Percentiles rank a stretch among this genome's conserved stretches.
phyloP scores from a whole-genome alignment of 1,140 invertebrate species.

The Penaeus indicus region DNA sequence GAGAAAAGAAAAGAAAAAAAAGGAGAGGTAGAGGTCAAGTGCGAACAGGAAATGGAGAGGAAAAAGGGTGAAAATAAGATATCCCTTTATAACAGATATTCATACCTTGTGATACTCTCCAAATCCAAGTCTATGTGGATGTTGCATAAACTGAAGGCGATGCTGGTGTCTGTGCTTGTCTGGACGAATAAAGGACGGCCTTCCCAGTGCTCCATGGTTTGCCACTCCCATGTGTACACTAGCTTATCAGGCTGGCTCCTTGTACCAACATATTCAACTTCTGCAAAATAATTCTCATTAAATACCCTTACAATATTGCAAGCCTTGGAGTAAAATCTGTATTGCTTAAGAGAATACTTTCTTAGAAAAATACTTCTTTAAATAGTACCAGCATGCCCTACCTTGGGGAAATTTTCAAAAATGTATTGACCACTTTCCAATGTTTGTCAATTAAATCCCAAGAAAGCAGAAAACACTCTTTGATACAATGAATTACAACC shows the following conservation, averaged over 20 bases:
- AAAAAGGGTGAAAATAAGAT: neutral
- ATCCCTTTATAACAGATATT: neutral
- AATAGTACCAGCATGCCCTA: too few species aligned
- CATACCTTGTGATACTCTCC: constrained; percentile 58
- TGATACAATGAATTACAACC: neutral
- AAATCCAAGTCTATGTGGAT: constrained; percentile 66
- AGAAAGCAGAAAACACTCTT: too few species aligned
- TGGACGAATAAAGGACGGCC: constrained; percentile 67
- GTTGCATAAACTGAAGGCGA: constrained; percentile 51
- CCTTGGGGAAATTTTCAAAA: too few species aligned
- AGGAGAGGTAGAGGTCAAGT: neutral
- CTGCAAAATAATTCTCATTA: neutral
- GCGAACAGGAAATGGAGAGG: neutral
- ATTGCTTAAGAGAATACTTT: too few species aligned
- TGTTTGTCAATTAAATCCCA: too few species aligned
- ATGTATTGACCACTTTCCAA: too few species aligned
- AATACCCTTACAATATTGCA: neutral
- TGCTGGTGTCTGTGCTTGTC: constrained; percentile 53
- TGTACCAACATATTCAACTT: constrained; percentile 48
- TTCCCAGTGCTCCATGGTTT: constrained; percentile 72
- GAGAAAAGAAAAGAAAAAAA: too few species aligned
- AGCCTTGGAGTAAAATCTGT: too few species aligned
- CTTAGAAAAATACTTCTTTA: too few species aligned
- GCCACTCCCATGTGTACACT: constrained; percentile 73
- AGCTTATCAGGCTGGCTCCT: constrained; percentile 29